A percentile compares a stretch with the other conserved stretches of the same genome.
phyloP scores from a whole-genome alignment of 2,113 vertebrate species.

The Archilochus colubris region DNA sequence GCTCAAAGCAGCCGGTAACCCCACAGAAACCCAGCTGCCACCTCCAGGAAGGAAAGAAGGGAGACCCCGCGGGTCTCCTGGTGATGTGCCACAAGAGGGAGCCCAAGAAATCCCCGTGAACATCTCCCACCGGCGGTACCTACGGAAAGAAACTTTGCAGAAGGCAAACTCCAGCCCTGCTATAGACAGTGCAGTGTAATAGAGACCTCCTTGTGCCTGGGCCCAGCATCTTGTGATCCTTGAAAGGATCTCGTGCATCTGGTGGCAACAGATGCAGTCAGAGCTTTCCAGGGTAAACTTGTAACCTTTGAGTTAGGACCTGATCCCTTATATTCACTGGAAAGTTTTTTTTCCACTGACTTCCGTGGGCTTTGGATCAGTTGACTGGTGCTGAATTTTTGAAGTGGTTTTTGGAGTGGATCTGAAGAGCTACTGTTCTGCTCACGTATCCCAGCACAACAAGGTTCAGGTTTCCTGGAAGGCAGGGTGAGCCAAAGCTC shows the following conservation, averaged over 20 bases:
- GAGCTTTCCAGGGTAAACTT: neutral
- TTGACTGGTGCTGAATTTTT: neutral
- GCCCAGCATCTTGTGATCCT: neutral
- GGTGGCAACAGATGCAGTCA: neutral
- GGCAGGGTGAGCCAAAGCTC: neutral
- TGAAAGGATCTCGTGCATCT: rapidly evolving
- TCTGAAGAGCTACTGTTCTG: neutral
- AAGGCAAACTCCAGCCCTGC: neutral
- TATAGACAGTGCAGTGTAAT: rapidly evolving
- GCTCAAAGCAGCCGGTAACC: neutral
- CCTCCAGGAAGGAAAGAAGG: neutral
- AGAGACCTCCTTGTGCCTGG: neutral
- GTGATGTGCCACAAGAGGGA: constrained; percentile 45
- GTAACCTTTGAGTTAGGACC: neutral
- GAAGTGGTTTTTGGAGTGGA: neutral
- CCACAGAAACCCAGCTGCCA: rapidly evolving
- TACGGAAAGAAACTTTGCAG: neutral
- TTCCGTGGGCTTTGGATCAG: neutral
- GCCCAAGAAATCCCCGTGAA: neutral
- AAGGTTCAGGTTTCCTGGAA: rapidly evolving
- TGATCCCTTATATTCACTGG: neutral
- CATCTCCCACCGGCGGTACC: rapidly evolving
- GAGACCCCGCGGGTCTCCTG: neutral
- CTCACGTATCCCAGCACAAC: neutral
- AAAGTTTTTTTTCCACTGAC: neutral